These are phyloP conservation scores for Silurus meridionalis DNA, from an alignment of 2,113 vertebrate species.

Conservation along the genomic window DNA sequence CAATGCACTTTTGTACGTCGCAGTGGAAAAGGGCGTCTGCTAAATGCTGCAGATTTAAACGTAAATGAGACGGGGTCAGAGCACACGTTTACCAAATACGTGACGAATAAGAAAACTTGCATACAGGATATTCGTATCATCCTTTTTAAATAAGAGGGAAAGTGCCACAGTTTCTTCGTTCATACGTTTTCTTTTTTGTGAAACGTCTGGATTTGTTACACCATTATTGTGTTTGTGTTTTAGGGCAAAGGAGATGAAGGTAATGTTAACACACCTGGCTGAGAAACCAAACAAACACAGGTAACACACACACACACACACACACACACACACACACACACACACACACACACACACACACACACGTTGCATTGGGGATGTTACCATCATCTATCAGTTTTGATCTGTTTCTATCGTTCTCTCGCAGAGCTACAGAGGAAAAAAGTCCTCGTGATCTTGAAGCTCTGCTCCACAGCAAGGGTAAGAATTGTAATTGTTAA, in stretches of 20 bases:
- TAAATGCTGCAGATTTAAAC: no score
- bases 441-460: slow-evolving; percentile 64
- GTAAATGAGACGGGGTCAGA: no score
- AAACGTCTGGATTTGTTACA: neutral
- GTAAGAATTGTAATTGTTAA: slow-evolving; percentile 46
- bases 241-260: slow-evolving; percentile 73
- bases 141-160: no score
- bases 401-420: neutral
- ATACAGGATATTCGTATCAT: no score
- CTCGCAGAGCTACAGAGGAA: slow-evolving; percentile 53
- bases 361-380: neutral
- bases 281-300: slow-evolving; percentile 66
- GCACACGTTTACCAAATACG: no score
- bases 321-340: neutral
- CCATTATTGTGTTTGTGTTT: slow-evolving; percentile 49
- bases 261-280: slow-evolving; percentile 68
- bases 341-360: neutral
- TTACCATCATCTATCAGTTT: neutral
- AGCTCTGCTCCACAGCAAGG: slow-evolving; percentile 64
- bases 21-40: no score
- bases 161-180: no score
- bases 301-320: slow-evolving; percentile 47
- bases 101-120: no score
- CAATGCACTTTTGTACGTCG: no score
- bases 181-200: no score